Base-by-base conservation (phyloP, 2,113 vertebrate genomes). In the Labeo rohita region DNA sequence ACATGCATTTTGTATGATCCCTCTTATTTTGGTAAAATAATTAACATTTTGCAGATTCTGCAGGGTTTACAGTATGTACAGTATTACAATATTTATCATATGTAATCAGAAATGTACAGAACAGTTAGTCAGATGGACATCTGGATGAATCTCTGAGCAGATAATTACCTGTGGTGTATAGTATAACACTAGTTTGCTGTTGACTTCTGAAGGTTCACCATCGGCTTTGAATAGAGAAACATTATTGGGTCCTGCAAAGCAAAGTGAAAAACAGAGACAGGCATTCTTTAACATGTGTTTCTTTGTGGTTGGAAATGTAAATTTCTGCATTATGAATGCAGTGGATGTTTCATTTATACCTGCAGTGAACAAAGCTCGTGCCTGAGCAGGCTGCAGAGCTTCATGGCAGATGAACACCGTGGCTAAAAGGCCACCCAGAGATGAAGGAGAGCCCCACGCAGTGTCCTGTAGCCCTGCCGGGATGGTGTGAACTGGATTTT, bases 391-490 rank as follows among this genome's bases (percentile, higher is more conserved):
- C 91, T 96, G 98, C 91, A 99, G 94, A 52, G 96, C 95, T 88
- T 99, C 98, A 0, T 96, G 96, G 90, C 99, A 99, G 93, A 99
- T 97, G 89, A 97, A 96, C 75, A 97, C 96, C 0, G 97, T 95
- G 70, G 96, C 98, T 43, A 99, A 94, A 85, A 98, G 96, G 0
- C 98, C 98, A 73, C 97, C 96, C 75, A 99, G 93, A 2, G 98
- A 99, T 0, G 97, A 97, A n/a, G 98, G 98, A 28, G 95, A 96
- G n/a, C 98, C 98, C 98, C 98, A 99, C 82, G 97, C 96, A 0
- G 92, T 97, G 92, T 99, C 98, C 93, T 99, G 98, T 49, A 96
- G 96, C 21, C 98, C 98, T 0, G 98, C 98, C 0, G 95, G 94
- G 0, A 95, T 98, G 83, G 95, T 97, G 91, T 96, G 95, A 87